These are phyloP conservation scores for Oconnorella tubifera DNA, from an alignment of 2,888 invertebrate species.

Conservation along the genomic window DNA sequence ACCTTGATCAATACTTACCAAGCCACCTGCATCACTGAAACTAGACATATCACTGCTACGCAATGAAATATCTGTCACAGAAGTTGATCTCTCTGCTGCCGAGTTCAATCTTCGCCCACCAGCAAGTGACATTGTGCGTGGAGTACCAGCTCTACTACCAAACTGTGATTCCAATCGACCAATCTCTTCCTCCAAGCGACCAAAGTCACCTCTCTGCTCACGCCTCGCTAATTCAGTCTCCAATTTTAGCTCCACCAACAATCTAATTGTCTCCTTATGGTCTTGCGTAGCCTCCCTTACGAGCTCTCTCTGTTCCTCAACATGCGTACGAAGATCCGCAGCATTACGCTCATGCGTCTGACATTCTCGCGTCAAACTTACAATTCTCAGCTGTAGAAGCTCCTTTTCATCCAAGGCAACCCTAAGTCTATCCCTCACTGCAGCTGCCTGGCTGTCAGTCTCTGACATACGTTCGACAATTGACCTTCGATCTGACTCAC, in stretches of 20 bases:
- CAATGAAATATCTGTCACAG: background rate
- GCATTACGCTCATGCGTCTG: slow-evolving; percentile 27
- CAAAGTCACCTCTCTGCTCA: slow-evolving; percentile 24
- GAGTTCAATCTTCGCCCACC: slow-evolving; percentile 5
- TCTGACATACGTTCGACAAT: slow-evolving; percentile 21
- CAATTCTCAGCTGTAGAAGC: slow-evolving; percentile 23
- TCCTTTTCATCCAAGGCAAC: slow-evolving; percentile 25
- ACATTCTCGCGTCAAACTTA: slow-evolving; percentile 25
- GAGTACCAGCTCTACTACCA: slow-evolving; percentile 4
- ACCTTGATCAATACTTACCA: background rate
- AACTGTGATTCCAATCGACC: slow-evolving; percentile 20
- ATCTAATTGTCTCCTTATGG: slow-evolving; percentile 28
- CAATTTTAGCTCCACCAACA: slow-evolving; percentile 27
- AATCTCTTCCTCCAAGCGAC: slow-evolving; percentile 22
- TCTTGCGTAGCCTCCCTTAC: slow-evolving; percentile 27
- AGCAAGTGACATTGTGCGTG: slow-evolving; percentile 13
- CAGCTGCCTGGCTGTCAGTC: slow-evolving; percentile 15
- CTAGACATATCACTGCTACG: background rate
- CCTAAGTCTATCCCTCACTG: slow-evolving; percentile 19
- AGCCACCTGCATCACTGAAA: background rate
- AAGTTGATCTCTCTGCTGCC: no score
- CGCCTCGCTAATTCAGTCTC: slow-evolving; percentile 19
- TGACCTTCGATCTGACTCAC: background rate
- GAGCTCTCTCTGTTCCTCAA: slow-evolving; percentile 19
- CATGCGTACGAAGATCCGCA: slow-evolving; percentile 20